Evolutionary conservation across 2,797 vertebrate genomes (phyloP).

Genomic region (Tolypeutes matacus): DNA sequence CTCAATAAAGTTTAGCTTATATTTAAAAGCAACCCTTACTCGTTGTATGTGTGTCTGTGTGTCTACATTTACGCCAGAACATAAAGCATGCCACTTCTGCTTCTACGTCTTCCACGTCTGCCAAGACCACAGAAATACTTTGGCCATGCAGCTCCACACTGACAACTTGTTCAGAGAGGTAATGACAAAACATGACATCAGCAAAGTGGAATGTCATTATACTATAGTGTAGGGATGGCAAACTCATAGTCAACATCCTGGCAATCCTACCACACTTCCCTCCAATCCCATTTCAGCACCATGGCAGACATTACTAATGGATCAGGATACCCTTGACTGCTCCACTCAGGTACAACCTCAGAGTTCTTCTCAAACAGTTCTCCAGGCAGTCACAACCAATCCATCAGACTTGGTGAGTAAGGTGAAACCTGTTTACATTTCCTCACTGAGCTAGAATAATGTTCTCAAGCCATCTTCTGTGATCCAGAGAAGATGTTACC

Average conservation of each 20-base stretch:
- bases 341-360: neutral
- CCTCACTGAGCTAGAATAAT: neutral
- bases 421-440: neutral
- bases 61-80: neutral
- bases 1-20: neutral
- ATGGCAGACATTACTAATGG: conserved; percentile 13
- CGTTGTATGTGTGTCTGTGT: neutral
- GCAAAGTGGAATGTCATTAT: neutral
- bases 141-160: neutral
- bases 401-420: neutral
- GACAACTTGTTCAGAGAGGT: neutral
- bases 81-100: neutral
- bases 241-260: neutral
- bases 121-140: neutral
- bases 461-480: neutral
- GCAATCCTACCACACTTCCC: too few relatives aligned
- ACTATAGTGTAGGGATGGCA: neutral
- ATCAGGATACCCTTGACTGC: neutral
- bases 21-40: neutral
- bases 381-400: neutral
- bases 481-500: neutral
- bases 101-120: neutral
- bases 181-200: neutral
- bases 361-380: neutral
- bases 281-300: neutral